phyloP scores from a whole-genome alignment of 2,113 vertebrate species.

The Alces alces region DNA sequence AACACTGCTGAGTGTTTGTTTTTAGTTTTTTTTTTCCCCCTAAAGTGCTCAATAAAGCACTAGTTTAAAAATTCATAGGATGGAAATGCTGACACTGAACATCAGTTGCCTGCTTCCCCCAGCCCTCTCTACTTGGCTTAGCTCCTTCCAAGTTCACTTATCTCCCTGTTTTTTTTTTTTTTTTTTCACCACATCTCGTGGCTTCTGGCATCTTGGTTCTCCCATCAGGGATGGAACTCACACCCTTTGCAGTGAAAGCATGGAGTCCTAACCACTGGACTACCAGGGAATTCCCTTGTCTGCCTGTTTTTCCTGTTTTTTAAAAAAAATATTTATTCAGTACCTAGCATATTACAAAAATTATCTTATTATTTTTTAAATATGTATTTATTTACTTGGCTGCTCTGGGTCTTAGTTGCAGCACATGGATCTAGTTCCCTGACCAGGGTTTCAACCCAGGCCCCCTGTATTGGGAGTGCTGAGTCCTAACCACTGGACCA shows the following conservation, averaged over 20 bases:
- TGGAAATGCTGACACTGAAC: not conserved
- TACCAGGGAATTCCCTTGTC: not conserved
- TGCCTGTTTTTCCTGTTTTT: not conserved
- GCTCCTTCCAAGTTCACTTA: rapidly evolving
- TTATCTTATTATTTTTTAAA: not conserved
- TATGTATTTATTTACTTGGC: not conserved
- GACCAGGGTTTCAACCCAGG: not conserved
- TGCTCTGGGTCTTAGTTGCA: not conserved
- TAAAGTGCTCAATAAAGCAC: not conserved
- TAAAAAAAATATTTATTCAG: not conserved
- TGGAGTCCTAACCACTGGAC: not conserved
- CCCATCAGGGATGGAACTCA: not conserved
- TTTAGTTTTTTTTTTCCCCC: not conserved
- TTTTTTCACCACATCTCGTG: not conserved
- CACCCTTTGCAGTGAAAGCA: not conserved
- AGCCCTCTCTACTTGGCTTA: not conserved
- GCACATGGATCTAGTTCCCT: not conserved
- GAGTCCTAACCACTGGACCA: not conserved
- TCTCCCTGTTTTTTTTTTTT: not conserved
- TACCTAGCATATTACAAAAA: not conserved
- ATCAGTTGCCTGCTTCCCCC: not conserved
- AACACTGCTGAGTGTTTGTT: not conserved
- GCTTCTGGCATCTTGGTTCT: not conserved
- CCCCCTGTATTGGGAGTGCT: not conserved
- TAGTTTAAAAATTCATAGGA: not conserved